Base-by-base conservation (phyloP, 2,113 vertebrate genomes). In the Pollachius pollachius region DNA sequence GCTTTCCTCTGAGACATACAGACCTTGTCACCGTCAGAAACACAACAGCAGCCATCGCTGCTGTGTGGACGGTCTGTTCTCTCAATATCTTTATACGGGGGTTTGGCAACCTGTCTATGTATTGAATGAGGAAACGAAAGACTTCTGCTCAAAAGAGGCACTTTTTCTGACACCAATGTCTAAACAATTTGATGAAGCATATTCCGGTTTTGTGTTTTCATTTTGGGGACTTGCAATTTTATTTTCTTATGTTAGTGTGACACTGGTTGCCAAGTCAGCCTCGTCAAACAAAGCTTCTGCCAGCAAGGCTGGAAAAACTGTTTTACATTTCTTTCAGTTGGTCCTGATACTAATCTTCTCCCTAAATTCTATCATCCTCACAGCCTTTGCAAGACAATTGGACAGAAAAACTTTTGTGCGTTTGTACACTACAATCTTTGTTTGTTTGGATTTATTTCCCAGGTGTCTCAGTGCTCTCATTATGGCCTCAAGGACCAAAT, bases 281-380 rank as follows among this genome's bases (percentile, higher is more conserved):
- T 79, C 83, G 5, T 75, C 73, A 15, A 63, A 87, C 64, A 86
- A 82, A 75, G 79, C 64, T 3, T 86, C 78, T 1, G 75, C 69
- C 12, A 76, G 1, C 3, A 90, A 86, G 74, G 86, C 85, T 19
- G 74, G 66, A 12, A 70, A 62, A 8, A 88, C 87, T 0, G 78
- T 88, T 7, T 66, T 86, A 25, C 76, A 88, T 25, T 64, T 88
- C 30, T 27, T 85, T 27, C 87, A 89, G 76, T 77, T 88, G 15
- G 67, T 70, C 7, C 78, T 87, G 27, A 79, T 66, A 8, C 78
- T 88, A 15, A 61, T 23, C 56, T 76, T 76, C 12, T 71, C 81
- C 12, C 3, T 87, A 15, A 59, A 37, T 63, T 9, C 62, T 52
- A 65, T 68, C 54, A 73, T 84, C 70, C 54, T 83, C 34, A 17